Conservation (phyloP, 1,140 invertebrate species). For the Drosophila kikkawai region DNA sequence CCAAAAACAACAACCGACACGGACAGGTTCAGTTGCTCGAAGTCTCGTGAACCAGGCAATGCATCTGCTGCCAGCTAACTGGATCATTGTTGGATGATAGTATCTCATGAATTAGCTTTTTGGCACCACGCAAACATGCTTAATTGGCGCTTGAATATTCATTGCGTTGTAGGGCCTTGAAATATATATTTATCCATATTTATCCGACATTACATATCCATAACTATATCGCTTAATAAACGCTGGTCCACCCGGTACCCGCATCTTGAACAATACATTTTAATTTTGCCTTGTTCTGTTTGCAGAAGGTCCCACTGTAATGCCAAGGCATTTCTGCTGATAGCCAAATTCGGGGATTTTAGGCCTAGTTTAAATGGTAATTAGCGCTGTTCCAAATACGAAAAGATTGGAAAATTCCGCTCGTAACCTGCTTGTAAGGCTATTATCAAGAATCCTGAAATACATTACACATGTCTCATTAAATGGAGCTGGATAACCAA, state of each 20-base stretch:
- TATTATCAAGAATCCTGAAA: constrained; percentile 21
- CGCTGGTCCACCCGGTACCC: constrained; percentile 16
- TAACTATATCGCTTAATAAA: constrained; percentile 14
- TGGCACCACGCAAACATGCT: constrained; percentile 6
- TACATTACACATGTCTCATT: neutral
- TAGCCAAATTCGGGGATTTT: constrained; percentile 38
- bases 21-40: constrained; percentile 17
- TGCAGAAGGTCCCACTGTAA: constrained; percentile 17
- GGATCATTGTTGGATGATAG: constrained; percentile 1
- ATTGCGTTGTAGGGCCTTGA: constrained; percentile 14
- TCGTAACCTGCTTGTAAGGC: neutral
- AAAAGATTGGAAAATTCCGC: constrained; percentile 4
- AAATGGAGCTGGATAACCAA: neutral
- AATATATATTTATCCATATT: constrained; percentile 4
- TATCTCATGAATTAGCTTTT: constrained; percentile 5
- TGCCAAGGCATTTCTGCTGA: constrained; percentile 26
- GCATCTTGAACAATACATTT: constrained; percentile 5
- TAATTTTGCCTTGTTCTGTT: constrained; percentile 2
- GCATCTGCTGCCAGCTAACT: constrained; percentile 17
- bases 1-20: constrained; percentile 20
- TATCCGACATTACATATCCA: constrained; percentile 7
- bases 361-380: constrained; percentile 47
- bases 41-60: constrained; percentile 36
- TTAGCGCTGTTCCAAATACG: constrained; percentile 17
- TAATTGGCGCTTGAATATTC: constrained; percentile 22